phyloP scores from a whole-genome alignment of 2,888 invertebrate species.

The Diarsia brunnea region DNA sequence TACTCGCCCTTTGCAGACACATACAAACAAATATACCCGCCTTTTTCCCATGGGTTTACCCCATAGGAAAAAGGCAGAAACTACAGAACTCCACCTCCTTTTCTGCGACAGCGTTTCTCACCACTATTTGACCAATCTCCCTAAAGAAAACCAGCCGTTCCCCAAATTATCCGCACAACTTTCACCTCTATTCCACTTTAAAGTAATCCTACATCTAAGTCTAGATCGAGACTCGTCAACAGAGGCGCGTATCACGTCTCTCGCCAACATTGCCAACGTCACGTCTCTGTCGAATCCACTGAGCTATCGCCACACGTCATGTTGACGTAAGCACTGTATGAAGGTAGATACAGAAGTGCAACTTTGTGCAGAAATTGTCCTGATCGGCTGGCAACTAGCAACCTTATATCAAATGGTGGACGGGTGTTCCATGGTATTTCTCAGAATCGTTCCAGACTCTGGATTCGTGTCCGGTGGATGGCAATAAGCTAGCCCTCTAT shows the following conservation, averaged over 20 bases:
- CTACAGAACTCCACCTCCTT: too few relatives aligned
- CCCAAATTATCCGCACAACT: not conserved
- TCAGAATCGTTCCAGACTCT: not conserved
- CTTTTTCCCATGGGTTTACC: not conserved
- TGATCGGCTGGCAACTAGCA: not conserved
- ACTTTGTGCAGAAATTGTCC: slow-evolving; percentile 6
- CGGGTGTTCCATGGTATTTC: not conserved
- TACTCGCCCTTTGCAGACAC: not conserved
- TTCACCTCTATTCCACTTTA: not conserved
- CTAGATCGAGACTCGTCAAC: slow-evolving; percentile 23
- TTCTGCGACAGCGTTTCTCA: too few relatives aligned
- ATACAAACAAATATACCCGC: not conserved
- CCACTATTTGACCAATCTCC: too few relatives aligned
- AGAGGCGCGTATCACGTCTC: slow-evolving; percentile 18
- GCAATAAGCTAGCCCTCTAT: not conserved
- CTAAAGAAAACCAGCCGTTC: too few relatives aligned
- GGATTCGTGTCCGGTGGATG: not conserved
- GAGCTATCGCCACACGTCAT: slow-evolving; percentile 36
- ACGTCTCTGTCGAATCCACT: slow-evolving; percentile 18
- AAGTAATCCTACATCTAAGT: slow-evolving; percentile 7
- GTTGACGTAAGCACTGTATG: slow-evolving; percentile 4
- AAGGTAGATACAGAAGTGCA: slow-evolving; percentile 13
- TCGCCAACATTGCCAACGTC: slow-evolving; percentile 41
- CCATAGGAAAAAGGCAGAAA: too few relatives aligned
- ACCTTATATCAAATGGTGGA: not conserved